Base-by-base conservation (phyloP, 2,888 invertebrate species). In the Argyra leucocephala region DNA sequence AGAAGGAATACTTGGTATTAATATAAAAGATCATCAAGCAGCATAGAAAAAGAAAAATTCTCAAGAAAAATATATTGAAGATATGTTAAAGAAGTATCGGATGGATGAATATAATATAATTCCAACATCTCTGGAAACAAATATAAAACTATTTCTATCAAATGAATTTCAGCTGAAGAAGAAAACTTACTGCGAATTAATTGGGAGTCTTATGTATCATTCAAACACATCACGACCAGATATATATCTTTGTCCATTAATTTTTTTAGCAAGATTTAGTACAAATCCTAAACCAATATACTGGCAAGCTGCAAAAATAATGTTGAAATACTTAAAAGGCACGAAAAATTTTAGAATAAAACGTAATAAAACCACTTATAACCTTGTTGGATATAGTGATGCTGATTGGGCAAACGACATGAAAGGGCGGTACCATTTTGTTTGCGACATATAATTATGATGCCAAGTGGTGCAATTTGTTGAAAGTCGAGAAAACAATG, bases 321-420 rank as follows among this genome's bases (percentile, higher is more conserved):
- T 62, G 1, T 48, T 65, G 31, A 22, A 61, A 12, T 64, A 66
- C 31, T 36, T 65, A 23, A 64, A 63, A n/a, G 26, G 57, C 1
- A 63, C 57, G 3, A 22, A 12, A 24, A 23, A 63, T 22, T 64
- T 64, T 18, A 22, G 31, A 7, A 60, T 64, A 21, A 22, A 61
- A 37, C 64, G 64, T 61, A n/a, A 57, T 21, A 59, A 22, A 62
- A 0, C n/a, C 1, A 22, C 62, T 15, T 18, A 26, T 36, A n/a
- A 62, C 22, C n/a, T 66, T 48, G 26, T 26, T 5, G 62, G 22
- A 48, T 66, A 62, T 62, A 62, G 64, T 22, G 67, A 67, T 26
- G 64, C 66, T 12, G 65, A 67, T 37, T 66, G 66, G 66, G 66
- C 64, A 37, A 62, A 62, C 22, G 64, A 66, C 58, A 22, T 57